Evolutionary conservation across 2,888 invertebrate species (phyloP).

Genomic region (Clostera curtula): DNA sequence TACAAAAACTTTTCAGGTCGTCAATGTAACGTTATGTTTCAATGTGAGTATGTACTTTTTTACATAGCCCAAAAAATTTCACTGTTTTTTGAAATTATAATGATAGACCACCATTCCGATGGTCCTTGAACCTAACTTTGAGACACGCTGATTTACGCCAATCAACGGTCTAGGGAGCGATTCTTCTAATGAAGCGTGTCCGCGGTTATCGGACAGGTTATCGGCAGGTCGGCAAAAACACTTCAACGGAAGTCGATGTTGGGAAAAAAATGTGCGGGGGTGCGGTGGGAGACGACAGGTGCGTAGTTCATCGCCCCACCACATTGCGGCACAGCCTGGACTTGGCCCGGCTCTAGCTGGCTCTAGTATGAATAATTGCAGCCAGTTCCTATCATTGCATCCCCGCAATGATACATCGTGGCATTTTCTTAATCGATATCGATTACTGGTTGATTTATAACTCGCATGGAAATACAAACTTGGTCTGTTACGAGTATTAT

Average conservation of each 20-base stretch:
- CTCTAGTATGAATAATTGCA: conserved; percentile 43
- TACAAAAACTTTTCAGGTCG: too few species aligned
- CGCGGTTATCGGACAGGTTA: conserved; percentile 61
- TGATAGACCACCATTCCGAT: too few species aligned
- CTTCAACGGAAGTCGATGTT: conserved; percentile 58
- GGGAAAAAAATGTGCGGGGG: conserved; percentile 61
- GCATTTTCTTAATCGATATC: conserved; percentile 14
- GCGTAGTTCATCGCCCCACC: conserved; percentile 62
- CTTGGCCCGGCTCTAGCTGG: conserved; percentile 35
- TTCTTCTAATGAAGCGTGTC: conserved; percentile 66
- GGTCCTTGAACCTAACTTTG: too few species aligned
- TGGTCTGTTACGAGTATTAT: not conserved
- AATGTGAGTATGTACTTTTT: too few species aligned
- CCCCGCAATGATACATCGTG: conserved; percentile 11
- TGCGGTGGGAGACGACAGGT: conserved; percentile 54
- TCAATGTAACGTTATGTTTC: too few species aligned
- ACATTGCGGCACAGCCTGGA: conserved; percentile 33
- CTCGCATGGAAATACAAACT: not conserved
- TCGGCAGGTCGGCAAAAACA: conserved; percentile 62
- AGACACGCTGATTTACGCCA: too few species aligned
- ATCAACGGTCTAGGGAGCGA: conserved; percentile 41
- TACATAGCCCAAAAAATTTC: too few species aligned
- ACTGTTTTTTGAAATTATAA: too few species aligned
- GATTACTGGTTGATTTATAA: conserved; percentile 7
- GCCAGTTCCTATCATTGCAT: too few species aligned